Conservation (phyloP, 2,888 invertebrate species). For the Papilio elwesi region DNA sequence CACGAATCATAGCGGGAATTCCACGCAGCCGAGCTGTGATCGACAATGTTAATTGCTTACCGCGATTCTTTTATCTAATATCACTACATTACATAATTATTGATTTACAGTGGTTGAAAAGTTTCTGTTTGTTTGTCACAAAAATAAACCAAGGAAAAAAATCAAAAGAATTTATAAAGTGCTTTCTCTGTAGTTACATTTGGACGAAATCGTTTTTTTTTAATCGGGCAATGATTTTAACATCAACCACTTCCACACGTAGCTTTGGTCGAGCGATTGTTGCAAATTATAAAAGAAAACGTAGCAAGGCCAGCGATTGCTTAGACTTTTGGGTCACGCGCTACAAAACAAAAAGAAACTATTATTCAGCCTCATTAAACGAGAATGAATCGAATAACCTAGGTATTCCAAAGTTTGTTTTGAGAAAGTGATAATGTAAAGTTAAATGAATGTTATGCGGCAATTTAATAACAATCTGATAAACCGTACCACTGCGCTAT, state of each 20-base stretch:
- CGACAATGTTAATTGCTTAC: slow-evolving; percentile 74
- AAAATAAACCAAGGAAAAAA: neutral
- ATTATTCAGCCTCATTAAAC: slow-evolving; percentile 8
- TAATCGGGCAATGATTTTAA: slow-evolving; percentile 54
- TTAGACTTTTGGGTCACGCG: slow-evolving; percentile 17
- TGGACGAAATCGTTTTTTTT: neutral
- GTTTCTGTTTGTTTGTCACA: neutral
- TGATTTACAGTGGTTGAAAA: slow-evolving; percentile 41
- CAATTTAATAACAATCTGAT: slow-evolving; percentile 8
- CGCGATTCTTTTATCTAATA: slow-evolving; percentile 68
- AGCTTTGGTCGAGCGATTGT: slow-evolving; percentile 14
- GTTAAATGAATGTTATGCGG: slow-evolving; percentile 26
- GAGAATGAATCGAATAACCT: slow-evolving; percentile 5
- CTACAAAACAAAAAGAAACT: slow-evolving; percentile 13
- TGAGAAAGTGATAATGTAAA: slow-evolving; percentile 27
- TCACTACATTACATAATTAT: slow-evolving; percentile 42
- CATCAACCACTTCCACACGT: slow-evolving; percentile 45
- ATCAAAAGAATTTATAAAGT: slow-evolving; percentile 38
- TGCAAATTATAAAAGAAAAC: slow-evolving; percentile 20
- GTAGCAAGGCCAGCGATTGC: slow-evolving; percentile 18
- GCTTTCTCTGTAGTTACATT: neutral
- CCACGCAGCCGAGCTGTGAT: slow-evolving; percentile 81
- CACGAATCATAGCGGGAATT: slow-evolving; percentile 81
- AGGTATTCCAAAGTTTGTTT: neutral
- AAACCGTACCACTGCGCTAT: neutral